Conservation (phyloP, 2,888 invertebrate genomes). For the Latrodectus hesperus region DNA sequence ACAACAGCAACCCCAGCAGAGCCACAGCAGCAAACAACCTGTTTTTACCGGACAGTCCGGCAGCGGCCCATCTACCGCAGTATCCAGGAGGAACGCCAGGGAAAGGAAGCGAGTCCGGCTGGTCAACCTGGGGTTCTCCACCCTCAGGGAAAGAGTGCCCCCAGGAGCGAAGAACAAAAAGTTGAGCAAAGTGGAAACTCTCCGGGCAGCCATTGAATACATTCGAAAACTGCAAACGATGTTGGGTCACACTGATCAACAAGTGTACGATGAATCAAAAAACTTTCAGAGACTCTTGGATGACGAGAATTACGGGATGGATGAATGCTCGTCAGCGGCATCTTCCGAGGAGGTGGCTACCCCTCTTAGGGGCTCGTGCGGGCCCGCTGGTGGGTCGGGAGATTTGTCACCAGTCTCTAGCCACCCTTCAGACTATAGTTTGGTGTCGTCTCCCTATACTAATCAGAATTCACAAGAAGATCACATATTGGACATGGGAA, state of each 20-base stretch:
- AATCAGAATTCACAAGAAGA: slow-evolving; percentile 25
- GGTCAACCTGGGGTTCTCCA: slow-evolving; percentile 83
- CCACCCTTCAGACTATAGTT: slow-evolving; percentile 60
- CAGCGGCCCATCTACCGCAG: slow-evolving; percentile 79
- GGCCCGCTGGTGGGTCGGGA: slow-evolving; percentile 25
- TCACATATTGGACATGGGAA: slow-evolving; percentile 50
- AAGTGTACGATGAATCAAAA: not conserved
- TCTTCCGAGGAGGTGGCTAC: slow-evolving; percentile 25
- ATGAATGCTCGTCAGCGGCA: slow-evolving; percentile 52
- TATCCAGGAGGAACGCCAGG: slow-evolving; percentile 91
- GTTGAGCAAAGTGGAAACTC: slow-evolving; percentile 80
- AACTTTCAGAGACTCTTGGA: slow-evolving; percentile 1
- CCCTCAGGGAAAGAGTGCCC: slow-evolving; percentile 90
- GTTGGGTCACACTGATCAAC: slow-evolving; percentile 75
- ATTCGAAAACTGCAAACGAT: slow-evolving; percentile 88
- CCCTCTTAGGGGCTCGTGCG: not conserved
- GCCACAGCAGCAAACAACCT: not conserved
- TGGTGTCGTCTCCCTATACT: slow-evolving; percentile 52
- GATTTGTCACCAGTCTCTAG: slow-evolving; percentile 55
- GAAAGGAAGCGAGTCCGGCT: slow-evolving; percentile 96
- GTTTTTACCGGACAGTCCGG: not conserved
- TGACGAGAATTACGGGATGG: slow-evolving; percentile 34
- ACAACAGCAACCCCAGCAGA: not conserved
- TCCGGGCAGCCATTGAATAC: slow-evolving; percentile 91
- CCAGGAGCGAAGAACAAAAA: slow-evolving; percentile 73